Conservation (phyloP, 2,888 invertebrate species). For the Drosophila lutescens region DNA sequence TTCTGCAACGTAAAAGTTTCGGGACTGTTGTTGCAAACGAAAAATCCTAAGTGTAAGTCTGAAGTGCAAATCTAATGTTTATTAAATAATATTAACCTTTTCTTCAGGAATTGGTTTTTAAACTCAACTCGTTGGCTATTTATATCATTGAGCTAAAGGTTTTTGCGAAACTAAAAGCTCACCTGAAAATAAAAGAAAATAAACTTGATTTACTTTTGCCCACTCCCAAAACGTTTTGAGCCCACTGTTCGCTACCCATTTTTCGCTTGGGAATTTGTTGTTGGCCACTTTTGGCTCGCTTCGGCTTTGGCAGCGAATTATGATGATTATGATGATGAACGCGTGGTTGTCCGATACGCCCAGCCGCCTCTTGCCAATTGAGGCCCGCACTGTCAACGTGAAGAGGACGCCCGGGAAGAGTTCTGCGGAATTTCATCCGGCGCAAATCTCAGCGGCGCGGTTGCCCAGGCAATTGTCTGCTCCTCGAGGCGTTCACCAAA, state of each 20-base stretch:
- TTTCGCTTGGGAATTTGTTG: constrained; percentile 40
- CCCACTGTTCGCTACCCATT: constrained; percentile 47
- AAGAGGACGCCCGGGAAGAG: constrained; percentile 40
- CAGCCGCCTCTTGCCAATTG: constrained; percentile 69
- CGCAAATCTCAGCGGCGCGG: constrained; percentile 24
- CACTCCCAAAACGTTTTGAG: neutral
- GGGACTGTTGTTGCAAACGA: too few species aligned
- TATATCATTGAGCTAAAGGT: too few species aligned
- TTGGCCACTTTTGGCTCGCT: constrained; percentile 45
- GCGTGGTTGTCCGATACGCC: constrained; percentile 75
- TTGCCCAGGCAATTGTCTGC: constrained; percentile 68
- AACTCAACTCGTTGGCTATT: too few species aligned
- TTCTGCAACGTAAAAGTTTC: too few species aligned
- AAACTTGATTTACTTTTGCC: neutral
- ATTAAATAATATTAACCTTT: too few species aligned
- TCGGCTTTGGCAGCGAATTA: constrained; percentile 75
- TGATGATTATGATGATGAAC: constrained; percentile 83
- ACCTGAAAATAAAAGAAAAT: too few species aligned
- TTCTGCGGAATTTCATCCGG: constrained; percentile 61
- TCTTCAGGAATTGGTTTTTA: too few species aligned
- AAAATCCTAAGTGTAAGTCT: too few species aligned
- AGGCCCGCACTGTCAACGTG: constrained; percentile 56
- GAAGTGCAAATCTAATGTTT: too few species aligned
- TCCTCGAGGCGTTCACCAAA: constrained; percentile 42
- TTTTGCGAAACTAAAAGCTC: too few species aligned